Evolutionary conservation across 1,140 invertebrate genomes (phyloP).

Genomic region (Physella acuta): DNA sequence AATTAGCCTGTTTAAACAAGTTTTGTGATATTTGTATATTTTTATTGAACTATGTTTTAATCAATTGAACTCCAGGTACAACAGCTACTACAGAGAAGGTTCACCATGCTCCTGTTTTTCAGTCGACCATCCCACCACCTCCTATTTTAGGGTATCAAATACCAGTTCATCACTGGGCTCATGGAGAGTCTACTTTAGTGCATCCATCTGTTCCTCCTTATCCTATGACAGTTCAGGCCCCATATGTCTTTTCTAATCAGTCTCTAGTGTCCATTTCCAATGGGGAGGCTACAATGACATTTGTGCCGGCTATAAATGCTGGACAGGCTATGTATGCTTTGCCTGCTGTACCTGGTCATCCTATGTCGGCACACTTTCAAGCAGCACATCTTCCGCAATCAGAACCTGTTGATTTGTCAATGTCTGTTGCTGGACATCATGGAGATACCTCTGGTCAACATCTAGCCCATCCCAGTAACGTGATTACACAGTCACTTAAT

Average conservation of each 20-base stretch:
- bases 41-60: background rate
- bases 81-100: background rate
- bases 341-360: slow-evolving; percentile 1
- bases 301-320: background rate
- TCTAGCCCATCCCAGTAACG: background rate
- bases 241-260: slow-evolving; percentile 12
- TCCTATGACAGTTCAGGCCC: slow-evolving; percentile 6
- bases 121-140: background rate
- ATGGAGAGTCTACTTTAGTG: background rate
- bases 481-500: no score
- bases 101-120: background rate
- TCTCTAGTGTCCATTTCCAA: background rate
- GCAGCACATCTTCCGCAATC: background rate
- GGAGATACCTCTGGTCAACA: background rate
- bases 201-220: slow-evolving; percentile 2
- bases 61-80: background rate
- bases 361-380: background rate
- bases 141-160: background rate
- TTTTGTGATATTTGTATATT: background rate
- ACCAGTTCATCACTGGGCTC: slow-evolving; percentile 9
- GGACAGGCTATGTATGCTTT: slow-evolving; percentile 12
- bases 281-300: slow-evolving; percentile 6
- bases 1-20: background rate
- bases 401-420: slow-evolving; percentile 8
- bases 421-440: background rate